Conservation (phyloP, 1,140 invertebrate species). For the Cryptotermes secundus region DNA sequence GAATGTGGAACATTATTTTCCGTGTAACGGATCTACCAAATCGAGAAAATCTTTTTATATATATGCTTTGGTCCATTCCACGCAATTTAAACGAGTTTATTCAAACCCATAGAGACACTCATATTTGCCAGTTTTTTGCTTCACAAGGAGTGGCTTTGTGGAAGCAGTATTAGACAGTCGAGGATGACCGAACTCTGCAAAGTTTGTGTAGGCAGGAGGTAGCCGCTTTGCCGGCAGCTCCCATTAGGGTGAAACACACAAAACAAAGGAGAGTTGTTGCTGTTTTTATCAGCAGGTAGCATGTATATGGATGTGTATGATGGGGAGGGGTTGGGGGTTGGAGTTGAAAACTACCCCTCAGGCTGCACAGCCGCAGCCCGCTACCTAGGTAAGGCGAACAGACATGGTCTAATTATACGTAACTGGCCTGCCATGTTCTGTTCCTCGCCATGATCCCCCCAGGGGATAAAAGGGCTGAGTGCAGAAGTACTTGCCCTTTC, state of each 20-base stretch:
- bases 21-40: too few species aligned
- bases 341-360: not conserved
- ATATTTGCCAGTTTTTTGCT: too few species aligned
- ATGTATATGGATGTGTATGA: not conserved
- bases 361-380: not conserved
- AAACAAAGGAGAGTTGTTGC: constrained; percentile 15
- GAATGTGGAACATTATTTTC: too few species aligned
- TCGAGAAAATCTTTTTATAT: too few species aligned
- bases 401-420: not conserved
- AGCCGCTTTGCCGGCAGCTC: not conserved
- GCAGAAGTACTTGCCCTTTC: constrained; percentile 7
- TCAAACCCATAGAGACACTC: too few species aligned
- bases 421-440: constrained; percentile 4
- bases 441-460: not conserved
- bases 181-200: not conserved
- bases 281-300: constrained; percentile 15
- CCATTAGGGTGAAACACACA: constrained; percentile 10
- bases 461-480: constrained; percentile 2
- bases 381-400: not conserved
- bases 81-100: too few species aligned
- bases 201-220: not conserved
- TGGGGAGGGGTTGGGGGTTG: not conserved
- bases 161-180: not conserved
- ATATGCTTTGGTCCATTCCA: too few species aligned
- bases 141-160: too few species aligned